phyloP scores from a whole-genome alignment of 2,888 invertebrate species.

The Xylota segnis region DNA sequence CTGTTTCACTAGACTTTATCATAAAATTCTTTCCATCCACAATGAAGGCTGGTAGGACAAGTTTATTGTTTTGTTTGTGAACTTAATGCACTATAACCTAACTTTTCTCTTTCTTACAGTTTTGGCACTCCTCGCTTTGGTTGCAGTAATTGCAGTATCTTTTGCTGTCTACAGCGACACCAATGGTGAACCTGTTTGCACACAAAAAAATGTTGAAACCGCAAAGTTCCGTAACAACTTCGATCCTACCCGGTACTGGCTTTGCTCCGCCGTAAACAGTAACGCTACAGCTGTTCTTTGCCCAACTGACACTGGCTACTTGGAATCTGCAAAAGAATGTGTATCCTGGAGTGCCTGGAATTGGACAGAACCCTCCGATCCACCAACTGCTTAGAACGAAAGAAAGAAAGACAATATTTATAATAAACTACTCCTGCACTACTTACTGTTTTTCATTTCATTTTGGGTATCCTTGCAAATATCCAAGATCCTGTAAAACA shows the following conservation, averaged over 20 bases:
- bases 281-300: constrained; percentile 78
- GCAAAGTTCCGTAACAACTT: constrained; percentile 79
- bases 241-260: constrained; percentile 81
- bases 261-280: constrained; percentile 75
- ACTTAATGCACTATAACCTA: not conserved
- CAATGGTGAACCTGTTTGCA: constrained; percentile 80
- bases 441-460: too few relatives aligned
- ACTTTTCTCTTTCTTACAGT: constrained; percentile 14
- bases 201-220: constrained; percentile 78
- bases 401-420: not conserved
- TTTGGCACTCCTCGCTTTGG: constrained; percentile 31
- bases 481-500: too few relatives aligned
- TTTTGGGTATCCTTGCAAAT: too few relatives aligned
- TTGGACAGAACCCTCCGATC: constrained; percentile 80
- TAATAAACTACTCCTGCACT: too few relatives aligned
- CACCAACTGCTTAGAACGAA: constrained; percentile 61
- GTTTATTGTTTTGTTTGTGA: too few relatives aligned
- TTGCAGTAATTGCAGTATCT: constrained; percentile 71
- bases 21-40: constrained; percentile 22
- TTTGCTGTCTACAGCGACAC: constrained; percentile 53
- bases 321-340: constrained; percentile 79
- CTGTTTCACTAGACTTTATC: not conserved
- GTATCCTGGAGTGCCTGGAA: constrained; percentile 80
- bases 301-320: constrained; percentile 77
- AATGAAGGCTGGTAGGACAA: constrained; percentile 61